Conservation (phyloP, 2,888 invertebrate species). For the Tachina grossa region DNA sequence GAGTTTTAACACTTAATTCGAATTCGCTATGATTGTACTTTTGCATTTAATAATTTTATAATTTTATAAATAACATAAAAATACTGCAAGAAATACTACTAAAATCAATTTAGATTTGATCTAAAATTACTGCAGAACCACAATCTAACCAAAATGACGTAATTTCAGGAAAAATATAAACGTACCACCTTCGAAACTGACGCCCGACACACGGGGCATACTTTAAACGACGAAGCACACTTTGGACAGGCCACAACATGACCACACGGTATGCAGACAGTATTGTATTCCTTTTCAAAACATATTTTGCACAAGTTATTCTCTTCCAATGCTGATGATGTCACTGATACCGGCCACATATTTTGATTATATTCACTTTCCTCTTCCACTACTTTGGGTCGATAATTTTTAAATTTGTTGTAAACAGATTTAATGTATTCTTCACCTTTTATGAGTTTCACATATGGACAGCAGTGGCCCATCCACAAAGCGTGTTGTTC, state of each 20-base stretch:
- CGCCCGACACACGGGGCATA: slow-evolving; percentile 94
- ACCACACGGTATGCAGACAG: slow-evolving; percentile 97
- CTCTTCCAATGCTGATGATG: slow-evolving; percentile 81
- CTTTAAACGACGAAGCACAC: slow-evolving; percentile 93
- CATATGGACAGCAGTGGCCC: slow-evolving; percentile 89
- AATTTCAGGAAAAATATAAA: slow-evolving; percentile 82
- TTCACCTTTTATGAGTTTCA: slow-evolving; percentile 91
- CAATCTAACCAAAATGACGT: background rate
- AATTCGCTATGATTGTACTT: background rate
- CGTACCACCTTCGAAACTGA: slow-evolving; percentile 85
- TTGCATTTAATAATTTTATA: slow-evolving; percentile 4
- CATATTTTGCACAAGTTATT: slow-evolving; percentile 94
- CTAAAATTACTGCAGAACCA: background rate
- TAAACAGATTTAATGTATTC: slow-evolving; percentile 86
- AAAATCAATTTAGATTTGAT: too few species aligned
- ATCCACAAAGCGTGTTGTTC: slow-evolving; percentile 97
- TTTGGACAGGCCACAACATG: slow-evolving; percentile 96
- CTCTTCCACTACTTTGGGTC: slow-evolving; percentile 14
- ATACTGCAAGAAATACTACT: background rate
- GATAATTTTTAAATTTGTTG: slow-evolving; percentile 73
- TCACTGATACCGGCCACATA: too few species aligned
- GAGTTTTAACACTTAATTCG: background rate
- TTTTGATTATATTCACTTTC: slow-evolving; percentile 26
- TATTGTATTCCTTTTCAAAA: slow-evolving; percentile 92
- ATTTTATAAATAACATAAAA: slow-evolving; percentile 7